Conservation (phyloP, 1,140 invertebrate species). For the Himalopsyche phryganea region DNA sequence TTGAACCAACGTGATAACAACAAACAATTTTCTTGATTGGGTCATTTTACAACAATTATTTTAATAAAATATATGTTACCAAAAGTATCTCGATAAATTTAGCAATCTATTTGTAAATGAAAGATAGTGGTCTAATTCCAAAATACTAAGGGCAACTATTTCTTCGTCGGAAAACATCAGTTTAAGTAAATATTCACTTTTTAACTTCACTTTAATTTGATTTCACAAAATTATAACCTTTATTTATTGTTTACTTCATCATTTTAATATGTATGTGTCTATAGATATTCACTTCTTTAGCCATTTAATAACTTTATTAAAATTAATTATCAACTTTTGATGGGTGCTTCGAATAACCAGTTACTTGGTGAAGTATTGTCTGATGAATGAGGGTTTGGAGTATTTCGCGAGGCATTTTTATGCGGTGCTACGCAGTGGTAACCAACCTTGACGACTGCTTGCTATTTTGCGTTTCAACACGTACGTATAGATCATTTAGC, state of each 20-base stretch:
- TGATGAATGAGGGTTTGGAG: conserved; percentile 28
- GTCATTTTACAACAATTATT: background rate
- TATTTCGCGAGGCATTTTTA: conserved; percentile 31
- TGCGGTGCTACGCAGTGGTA: conserved; percentile 33
- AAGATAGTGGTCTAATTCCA: conserved; percentile 13
- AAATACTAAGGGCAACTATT: conserved; percentile 1
- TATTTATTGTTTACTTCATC: no score
- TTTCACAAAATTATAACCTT: no score
- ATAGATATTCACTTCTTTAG: no score
- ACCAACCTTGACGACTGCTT: conserved; percentile 28
- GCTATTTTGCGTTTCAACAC: conserved; percentile 21
- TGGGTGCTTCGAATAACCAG: background rate
- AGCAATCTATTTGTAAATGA: conserved; percentile 7
- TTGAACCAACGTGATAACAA: background rate
- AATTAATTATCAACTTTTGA: background rate
- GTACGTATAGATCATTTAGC: conserved; percentile 11
- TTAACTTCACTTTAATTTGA: background rate
- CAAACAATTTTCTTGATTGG: background rate
- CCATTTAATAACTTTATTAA: background rate
- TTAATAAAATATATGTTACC: background rate
- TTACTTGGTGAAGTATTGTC: conserved; percentile 16
- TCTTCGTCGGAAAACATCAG: conserved; percentile 14
- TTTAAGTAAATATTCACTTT: background rate
- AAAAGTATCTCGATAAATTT: background rate
- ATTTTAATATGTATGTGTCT: no score